Conservation (phyloP, 2,888 invertebrate species). For the Drosophila mercatorum region DNA sequence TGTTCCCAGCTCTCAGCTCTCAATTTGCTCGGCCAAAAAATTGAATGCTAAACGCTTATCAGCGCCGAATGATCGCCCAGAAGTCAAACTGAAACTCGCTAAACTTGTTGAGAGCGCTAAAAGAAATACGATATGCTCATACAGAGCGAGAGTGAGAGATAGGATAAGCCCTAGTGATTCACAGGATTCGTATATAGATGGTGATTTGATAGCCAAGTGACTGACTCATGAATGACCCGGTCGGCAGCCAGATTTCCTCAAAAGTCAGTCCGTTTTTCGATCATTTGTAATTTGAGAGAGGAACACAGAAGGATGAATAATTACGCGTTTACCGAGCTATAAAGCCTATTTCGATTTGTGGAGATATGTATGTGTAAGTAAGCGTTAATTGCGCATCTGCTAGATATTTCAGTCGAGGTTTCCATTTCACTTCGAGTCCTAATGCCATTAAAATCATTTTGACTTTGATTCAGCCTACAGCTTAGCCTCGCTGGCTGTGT, state of each 20-base stretch:
- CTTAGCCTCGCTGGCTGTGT: conserved; percentile 35
- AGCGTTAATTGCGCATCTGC: conserved; percentile 79
- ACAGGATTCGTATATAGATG: conserved; percentile 54
- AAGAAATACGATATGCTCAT: conserved; percentile 70
- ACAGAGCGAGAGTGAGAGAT: conserved; percentile 13
- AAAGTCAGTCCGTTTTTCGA: conserved; percentile 70
- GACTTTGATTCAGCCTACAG: conserved; percentile 43
- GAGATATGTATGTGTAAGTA: conserved; percentile 38
- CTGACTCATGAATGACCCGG: conserved; percentile 47
- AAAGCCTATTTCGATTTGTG: background rate
- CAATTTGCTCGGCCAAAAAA: conserved; percentile 35
- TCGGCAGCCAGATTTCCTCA: conserved; percentile 57
- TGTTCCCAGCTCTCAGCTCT: conserved; percentile 29
- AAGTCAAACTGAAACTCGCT: conserved; percentile 81
- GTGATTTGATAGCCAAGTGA: conserved; percentile 69
- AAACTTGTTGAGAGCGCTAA: conserved; percentile 77
- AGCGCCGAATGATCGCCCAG: conserved; percentile 68
- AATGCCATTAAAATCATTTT: conserved; percentile 44
- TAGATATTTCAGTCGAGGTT: conserved; percentile 43
- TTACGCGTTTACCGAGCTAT: conserved; percentile 35
- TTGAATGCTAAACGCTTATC: conserved; percentile 78
- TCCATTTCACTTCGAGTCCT: conserved; percentile 40
- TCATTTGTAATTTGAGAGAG: conserved; percentile 56
- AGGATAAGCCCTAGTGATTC: conserved; percentile 39
- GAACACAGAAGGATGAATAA: conserved; percentile 32